These are phyloP conservation scores for Diprion similis DNA, from an alignment of 1,140 invertebrate genomes.

Conservation along the genomic window DNA sequence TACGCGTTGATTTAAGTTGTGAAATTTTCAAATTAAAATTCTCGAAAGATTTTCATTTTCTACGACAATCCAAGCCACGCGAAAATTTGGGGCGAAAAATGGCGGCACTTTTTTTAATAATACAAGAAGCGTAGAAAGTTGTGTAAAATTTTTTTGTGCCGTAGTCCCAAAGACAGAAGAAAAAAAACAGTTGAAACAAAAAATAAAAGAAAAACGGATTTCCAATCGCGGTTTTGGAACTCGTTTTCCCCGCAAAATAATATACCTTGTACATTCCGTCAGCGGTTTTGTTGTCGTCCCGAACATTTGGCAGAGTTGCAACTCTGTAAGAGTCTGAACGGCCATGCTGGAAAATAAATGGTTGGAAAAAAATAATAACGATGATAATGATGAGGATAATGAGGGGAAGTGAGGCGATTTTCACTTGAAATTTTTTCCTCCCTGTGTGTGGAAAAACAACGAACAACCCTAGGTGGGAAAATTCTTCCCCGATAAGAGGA, in stretches of 20 bases:
- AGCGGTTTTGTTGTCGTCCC: slow-evolving; percentile 92
- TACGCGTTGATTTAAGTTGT: no score
- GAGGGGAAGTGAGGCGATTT: slow-evolving; percentile 3
- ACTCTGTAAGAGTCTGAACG: slow-evolving; percentile 93
- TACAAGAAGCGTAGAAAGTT: neutral
- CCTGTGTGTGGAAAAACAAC: no score
- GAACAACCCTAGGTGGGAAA: no score
- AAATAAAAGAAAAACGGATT: slow-evolving; percentile 23
- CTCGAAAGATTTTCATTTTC: no score
- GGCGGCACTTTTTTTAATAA: no score
- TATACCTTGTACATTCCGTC: slow-evolving; percentile 91
- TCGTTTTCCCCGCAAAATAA: slow-evolving; percentile 9
- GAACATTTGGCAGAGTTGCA: slow-evolving; percentile 85
- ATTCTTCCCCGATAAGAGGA: no score
- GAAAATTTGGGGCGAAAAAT: no score
- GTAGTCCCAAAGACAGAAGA: no score
- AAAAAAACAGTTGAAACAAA: neutral
- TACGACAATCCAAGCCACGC: no score
- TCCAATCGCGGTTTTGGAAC: slow-evolving; percentile 28
- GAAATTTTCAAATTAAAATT: no score
- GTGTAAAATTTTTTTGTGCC: no score
- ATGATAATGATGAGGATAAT: slow-evolving; percentile 20
- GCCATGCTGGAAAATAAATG: slow-evolving; percentile 79
- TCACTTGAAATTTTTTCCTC: no score
- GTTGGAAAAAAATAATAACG: slow-evolving; percentile 36